Conservation (phyloP, 2,113 vertebrate species). For the Acanthochromis polyacanthus region DNA sequence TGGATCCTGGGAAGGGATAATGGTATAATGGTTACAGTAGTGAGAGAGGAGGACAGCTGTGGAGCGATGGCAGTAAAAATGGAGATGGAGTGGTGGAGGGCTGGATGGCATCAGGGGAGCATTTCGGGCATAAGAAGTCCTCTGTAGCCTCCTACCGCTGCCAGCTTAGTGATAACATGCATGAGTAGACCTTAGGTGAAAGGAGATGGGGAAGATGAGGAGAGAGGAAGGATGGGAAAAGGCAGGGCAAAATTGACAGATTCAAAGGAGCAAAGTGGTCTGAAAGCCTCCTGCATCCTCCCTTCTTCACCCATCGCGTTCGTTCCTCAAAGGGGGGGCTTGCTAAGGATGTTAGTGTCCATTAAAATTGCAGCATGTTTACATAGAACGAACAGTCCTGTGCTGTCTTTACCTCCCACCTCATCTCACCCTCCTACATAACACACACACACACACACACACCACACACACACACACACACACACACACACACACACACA, state of each 20-base stretch:
- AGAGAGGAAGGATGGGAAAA: conserved; percentile 57
- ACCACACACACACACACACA: conserved; percentile 16
- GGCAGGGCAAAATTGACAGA: conserved; percentile 64
- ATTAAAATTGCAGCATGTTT: conserved; percentile 78
- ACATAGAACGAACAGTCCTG: conserved; percentile 59
- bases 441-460: not conserved
- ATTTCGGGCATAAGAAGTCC: conserved; percentile 60
- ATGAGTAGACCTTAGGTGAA: conserved; percentile 72
- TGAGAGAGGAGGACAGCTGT: conserved; percentile 62
- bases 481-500: not conserved
- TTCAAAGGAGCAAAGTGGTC: conserved; percentile 73
- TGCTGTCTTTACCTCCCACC: conserved; percentile 52
- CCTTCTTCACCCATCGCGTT: conserved; percentile 15
- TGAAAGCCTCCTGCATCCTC: conserved; percentile 68
- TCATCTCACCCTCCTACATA: conserved; percentile 45
- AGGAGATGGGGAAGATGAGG: conserved; percentile 69
- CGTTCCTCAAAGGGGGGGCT: conserved; percentile 31
- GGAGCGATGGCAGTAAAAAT: conserved; percentile 64
- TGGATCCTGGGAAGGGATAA: conserved; percentile 51
- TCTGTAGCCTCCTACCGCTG: conserved; percentile 69
- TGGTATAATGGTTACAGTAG: conserved; percentile 60
- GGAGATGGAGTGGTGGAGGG: conserved; percentile 58
- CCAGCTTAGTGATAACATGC: conserved; percentile 78
- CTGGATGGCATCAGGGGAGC: conserved; percentile 60
- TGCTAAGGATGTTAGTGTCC: conserved; percentile 65